phyloP scores from a whole-genome alignment of 2,113 vertebrate genomes.

The Sula dactylatra region DNA sequence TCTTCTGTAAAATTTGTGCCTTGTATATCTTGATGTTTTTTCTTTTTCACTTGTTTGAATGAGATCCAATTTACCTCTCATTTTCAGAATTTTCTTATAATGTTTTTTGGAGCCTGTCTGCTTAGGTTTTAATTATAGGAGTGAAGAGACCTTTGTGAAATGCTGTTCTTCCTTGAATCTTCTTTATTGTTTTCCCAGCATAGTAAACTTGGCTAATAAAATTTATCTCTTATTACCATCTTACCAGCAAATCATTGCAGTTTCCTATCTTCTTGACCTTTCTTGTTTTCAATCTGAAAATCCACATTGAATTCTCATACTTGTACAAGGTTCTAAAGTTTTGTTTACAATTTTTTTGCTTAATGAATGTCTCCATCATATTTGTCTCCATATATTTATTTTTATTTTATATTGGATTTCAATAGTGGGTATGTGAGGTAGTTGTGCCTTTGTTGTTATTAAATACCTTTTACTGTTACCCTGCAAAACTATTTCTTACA shows the following conservation, averaged over 20 bases:
- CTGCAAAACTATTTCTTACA: background rate
- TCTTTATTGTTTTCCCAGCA: background rate
- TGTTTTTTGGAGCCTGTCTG: constrained; percentile 22
- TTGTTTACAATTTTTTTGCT: background rate
- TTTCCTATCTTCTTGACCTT: background rate
- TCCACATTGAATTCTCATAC: background rate
- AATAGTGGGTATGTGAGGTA: background rate
- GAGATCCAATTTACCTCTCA: constrained; percentile 15
- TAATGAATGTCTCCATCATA: background rate
- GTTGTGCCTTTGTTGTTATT: background rate
- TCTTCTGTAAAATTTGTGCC: background rate
- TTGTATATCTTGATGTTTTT: background rate
- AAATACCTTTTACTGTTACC: background rate
- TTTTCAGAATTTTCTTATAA: background rate
- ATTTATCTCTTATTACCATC: background rate
- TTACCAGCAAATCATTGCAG: background rate
- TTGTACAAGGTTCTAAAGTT: background rate
- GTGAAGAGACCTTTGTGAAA: constrained; percentile 28
- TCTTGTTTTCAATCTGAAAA: background rate
- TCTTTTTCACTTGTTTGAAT: constrained; percentile 20
- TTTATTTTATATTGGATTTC: background rate
- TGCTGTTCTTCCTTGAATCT: background rate
- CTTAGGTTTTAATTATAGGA: constrained; percentile 42
- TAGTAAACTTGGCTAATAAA: constrained; percentile 22
- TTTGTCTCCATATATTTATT: background rate